A percentile compares a stretch with the other conserved stretches of the same genome.
Conservation (phyloP, 1,140 invertebrate genomes). For the Drosophila elegans region DNA sequence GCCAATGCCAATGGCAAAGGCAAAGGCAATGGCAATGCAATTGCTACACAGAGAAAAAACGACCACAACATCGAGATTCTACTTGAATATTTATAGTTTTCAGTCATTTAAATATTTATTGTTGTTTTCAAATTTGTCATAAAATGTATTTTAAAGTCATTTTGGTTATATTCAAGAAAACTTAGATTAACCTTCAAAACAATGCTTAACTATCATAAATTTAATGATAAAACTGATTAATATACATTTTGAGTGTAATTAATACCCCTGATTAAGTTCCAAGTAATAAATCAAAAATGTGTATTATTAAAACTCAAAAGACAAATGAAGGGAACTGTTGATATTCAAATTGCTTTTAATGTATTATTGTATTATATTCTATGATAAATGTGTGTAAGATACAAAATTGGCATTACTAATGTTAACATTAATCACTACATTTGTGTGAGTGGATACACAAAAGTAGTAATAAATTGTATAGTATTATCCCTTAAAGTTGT, state of each 20-base stretch:
- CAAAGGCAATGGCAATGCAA: constrained; percentile 53
- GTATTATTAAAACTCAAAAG: background rate
- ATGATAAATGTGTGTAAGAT: background rate
- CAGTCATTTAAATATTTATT: too few species aligned
- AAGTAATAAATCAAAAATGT: background rate
- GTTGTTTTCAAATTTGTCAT: too few species aligned
- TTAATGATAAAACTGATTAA: too few species aligned
- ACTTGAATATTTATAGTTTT: too few species aligned
- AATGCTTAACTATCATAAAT: too few species aligned
- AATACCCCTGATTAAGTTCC: background rate
- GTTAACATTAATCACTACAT: background rate
- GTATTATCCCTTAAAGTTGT: too few species aligned
- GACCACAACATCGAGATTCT: too few species aligned
- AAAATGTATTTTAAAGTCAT: too few species aligned
- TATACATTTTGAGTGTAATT: background rate
- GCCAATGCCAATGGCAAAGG: constrained; percentile 34
- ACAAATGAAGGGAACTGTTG: background rate
- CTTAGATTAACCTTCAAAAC: too few species aligned
- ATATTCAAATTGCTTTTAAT: background rate
- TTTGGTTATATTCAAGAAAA: too few species aligned
- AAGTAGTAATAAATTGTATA: too few species aligned
- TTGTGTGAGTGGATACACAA: too few species aligned
- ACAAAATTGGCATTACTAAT: background rate
- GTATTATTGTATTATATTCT: background rate
- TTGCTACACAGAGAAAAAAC: constrained; percentile 6